Evolutionary conservation across 1,140 invertebrate species (phyloP).

Genomic region (Drosophila pachea): DNA sequence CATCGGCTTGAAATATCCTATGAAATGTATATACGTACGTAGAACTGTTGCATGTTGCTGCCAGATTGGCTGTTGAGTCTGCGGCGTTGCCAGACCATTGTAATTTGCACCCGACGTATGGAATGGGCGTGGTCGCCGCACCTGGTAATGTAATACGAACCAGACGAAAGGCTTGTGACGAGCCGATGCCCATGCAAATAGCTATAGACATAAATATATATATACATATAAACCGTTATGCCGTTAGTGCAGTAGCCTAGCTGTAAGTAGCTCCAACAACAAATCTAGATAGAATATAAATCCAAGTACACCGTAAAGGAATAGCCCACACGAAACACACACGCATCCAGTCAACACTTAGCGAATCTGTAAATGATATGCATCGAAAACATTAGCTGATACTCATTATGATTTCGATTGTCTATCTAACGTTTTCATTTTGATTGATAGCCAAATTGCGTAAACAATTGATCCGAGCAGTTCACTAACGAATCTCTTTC

Average conservation of each 20-base stretch:
- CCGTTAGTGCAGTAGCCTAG: slow-evolving; percentile 23
- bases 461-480: too few species aligned
- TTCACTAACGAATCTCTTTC: slow-evolving; percentile 38
- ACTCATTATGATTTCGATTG: slow-evolving; percentile 5
- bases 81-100: slow-evolving; percentile 52
- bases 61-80: slow-evolving; percentile 24
- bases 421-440: slow-evolving; percentile 3
- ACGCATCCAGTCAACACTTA: slow-evolving; percentile 26
- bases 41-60: slow-evolving; percentile 63
- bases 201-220: slow-evolving; percentile 11
- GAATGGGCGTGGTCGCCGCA: slow-evolving; percentile 50
- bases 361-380: slow-evolving; percentile 28
- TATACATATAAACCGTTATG: not conserved
- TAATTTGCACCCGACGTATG: slow-evolving; percentile 64
- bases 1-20: slow-evolving; percentile 38
- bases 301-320: not conserved
- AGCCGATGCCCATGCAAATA: slow-evolving; percentile 27
- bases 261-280: slow-evolving; percentile 28
- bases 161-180: slow-evolving; percentile 25
- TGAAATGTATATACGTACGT: not conserved
- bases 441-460: too few species aligned
- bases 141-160: slow-evolving; percentile 54
- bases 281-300: not conserved
- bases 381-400: slow-evolving; percentile 37
- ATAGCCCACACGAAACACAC: not conserved